Evolutionary conservation across 2,113 vertebrate genomes (phyloP).

Genomic region (Triplophysa dalaica): DNA sequence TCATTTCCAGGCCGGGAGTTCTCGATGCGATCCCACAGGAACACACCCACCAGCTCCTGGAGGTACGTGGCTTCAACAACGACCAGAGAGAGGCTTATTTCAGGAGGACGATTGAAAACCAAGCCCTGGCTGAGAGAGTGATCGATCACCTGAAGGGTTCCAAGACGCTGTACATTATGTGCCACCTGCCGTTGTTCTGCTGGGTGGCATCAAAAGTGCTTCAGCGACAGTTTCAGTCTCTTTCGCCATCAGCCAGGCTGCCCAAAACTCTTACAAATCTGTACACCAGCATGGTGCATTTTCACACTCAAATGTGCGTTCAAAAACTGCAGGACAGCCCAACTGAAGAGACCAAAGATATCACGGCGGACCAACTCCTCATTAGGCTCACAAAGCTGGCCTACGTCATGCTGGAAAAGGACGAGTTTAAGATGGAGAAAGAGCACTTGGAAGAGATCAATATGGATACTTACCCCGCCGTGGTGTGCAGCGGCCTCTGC

Average conservation of each 20-base stretch:
- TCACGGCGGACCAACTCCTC: slow-evolving; percentile 58
- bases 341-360: background rate
- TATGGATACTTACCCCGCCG: slow-evolving; percentile 44
- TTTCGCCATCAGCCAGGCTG: slow-evolving; percentile 35
- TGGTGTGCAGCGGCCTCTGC: slow-evolving; percentile 64
- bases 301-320: slow-evolving; percentile 45
- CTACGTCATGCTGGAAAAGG: slow-evolving; percentile 64
- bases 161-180: slow-evolving; percentile 71
- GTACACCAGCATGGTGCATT: slow-evolving; percentile 66
- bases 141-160: slow-evolving; percentile 59
- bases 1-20: slow-evolving; percentile 55
- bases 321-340: slow-evolving; percentile 43
- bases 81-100: slow-evolving; percentile 67
- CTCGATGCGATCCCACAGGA: slow-evolving; percentile 60
- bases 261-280: slow-evolving; percentile 64
- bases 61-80: slow-evolving; percentile 66
- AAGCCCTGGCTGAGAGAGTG: slow-evolving; percentile 59
- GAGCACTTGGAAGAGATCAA: slow-evolving; percentile 50
- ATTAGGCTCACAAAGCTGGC: slow-evolving; percentile 67
- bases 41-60: slow-evolving; percentile 50
- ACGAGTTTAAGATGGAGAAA: slow-evolving; percentile 49
- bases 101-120: slow-evolving; percentile 58
- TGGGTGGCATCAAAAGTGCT: slow-evolving; percentile 61
- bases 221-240: slow-evolving; percentile 43
- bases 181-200: slow-evolving; percentile 73